Evolutionary conservation across 2,888 invertebrate genomes (phyloP), one percentile per base, ranked within the genome.

Genomic region (Glomeris marginata): DNA sequence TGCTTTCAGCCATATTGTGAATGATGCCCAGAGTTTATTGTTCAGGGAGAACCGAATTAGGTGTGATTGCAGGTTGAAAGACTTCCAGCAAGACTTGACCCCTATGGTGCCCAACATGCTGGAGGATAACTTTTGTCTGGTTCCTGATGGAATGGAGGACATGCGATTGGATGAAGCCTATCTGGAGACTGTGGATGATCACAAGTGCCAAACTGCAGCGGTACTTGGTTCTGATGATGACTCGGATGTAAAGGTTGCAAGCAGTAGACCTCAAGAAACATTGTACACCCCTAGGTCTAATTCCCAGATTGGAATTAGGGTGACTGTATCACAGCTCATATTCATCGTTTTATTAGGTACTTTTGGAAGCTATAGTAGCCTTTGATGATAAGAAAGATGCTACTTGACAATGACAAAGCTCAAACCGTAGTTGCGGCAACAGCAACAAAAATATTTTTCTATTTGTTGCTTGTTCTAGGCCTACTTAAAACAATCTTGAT

Each of bases 21-120:
- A 47, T 35, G 37, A 47, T n/a, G 82, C 84, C 46, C 78, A 78
- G 54, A 75, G 75, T 58, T 68, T 86, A 53, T 76, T 78, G 61
- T 78, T 84, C 60, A 71, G 77, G 51, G 77, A 78, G 45, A 88
- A 88, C 66, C 85, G 85, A 63, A 80, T 87, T 63, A 86, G 86
- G 2, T 88, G 87, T 66, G 85, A 86, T 67, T 88, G 87, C 62
- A 84, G 84, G 58, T 74, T 81, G 45, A 81, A 82, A 61, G 78
- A 81, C 51, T 74, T 87, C 34, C 70, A 85, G 48, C 77, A 78
- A 50, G 82, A 83, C 54, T 81, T 84, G 36, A 69, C 86, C 55
- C 76, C 81, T 62, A 43, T 51, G n/a, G 46, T 56, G 1, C 55
- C 58, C 2, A 78, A 80, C 52, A 84, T 84, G 62, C 72, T 78